Evolutionary conservation across 2,113 vertebrate species (phyloP).

Genomic region (Toxostoma redivivum): DNA sequence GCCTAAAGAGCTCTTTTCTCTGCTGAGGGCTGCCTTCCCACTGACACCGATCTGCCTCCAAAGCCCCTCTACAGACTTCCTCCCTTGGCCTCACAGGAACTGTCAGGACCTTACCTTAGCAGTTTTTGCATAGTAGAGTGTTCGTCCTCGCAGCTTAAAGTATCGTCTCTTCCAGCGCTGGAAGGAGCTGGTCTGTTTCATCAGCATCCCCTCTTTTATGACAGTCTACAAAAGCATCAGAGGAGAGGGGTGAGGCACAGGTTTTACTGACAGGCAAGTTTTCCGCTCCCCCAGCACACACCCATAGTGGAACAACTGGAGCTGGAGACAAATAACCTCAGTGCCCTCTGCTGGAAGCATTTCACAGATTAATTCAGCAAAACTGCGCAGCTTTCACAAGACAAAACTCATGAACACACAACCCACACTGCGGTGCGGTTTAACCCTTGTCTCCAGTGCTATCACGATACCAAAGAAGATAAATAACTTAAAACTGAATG

Average conservation of each 20-base stretch:
- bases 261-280: background rate
- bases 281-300: background rate
- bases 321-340: background rate
- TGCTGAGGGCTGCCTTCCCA: background rate
- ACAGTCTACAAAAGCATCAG: slow-evolving; percentile 79
- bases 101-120: slow-evolving; percentile 80
- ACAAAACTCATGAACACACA: background rate
- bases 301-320: fast-evolving
- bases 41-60: background rate
- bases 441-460: background rate
- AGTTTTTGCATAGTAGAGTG: slow-evolving; percentile 95
- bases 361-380: background rate
- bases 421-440: background rate
- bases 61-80: background rate
- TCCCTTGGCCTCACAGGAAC: background rate
- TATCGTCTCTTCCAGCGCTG: slow-evolving; percentile 96
- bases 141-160: slow-evolving; percentile 93
- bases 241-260: background rate
- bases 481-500: background rate
- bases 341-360: slow-evolving; percentile 60
- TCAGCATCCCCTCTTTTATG: slow-evolving; percentile 91
- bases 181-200: slow-evolving; percentile 97
- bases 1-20: background rate
- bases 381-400: background rate
- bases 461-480: background rate